These are phyloP conservation scores for Drosophila sucinea DNA, from an alignment of 1,140 invertebrate species.

Conservation along the genomic window DNA sequence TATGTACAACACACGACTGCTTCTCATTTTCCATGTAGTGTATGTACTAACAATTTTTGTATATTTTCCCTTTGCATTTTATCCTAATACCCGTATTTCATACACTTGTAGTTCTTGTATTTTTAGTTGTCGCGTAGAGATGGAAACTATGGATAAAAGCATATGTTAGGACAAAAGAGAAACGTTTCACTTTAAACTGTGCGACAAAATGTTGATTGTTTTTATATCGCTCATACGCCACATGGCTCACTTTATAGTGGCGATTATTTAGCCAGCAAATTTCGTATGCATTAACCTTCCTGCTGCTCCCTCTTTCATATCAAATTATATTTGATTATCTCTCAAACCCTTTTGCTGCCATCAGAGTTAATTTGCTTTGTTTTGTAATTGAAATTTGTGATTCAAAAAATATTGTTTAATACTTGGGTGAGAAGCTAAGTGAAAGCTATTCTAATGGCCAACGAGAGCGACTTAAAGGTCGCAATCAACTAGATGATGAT, in stretches of 20 bases:
- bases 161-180: neutral
- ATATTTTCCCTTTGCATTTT: neutral
- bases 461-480: too few species aligned
- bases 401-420: too few species aligned
- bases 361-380: too few species aligned
- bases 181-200: neutral
- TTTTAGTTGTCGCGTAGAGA: neutral
- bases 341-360: too few species aligned
- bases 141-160: neutral
- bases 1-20: neutral
- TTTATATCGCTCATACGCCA: constrained; percentile 1
- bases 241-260: neutral
- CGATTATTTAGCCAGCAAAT: too few species aligned
- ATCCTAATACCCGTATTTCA: neutral
- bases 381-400: too few species aligned
- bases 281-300: too few species aligned
- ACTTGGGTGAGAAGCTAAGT: too few species aligned
- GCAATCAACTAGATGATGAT: too few species aligned
- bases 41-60: neutral
- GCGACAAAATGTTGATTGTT: neutral
- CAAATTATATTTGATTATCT: too few species aligned
- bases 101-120: neutral
- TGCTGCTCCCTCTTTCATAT: too few species aligned
- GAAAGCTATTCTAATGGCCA: too few species aligned
- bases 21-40: neutral